Base-by-base conservation (phyloP, 1,140 invertebrate genomes). In the Araneus ventricosus region DNA sequence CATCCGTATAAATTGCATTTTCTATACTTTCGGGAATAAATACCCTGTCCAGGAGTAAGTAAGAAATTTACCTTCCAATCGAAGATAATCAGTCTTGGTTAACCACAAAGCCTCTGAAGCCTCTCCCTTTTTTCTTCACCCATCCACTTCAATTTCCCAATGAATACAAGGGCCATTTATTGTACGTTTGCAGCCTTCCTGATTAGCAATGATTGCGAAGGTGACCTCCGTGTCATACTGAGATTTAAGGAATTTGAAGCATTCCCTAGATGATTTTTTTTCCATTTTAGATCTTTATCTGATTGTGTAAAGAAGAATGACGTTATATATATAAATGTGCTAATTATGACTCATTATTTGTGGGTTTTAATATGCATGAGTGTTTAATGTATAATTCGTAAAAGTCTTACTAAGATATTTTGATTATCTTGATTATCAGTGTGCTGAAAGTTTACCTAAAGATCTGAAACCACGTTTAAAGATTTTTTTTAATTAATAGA, bases 1-100 rank as follows among this genome's bases (percentile, higher is more conserved):
- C 30, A 75, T 34, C 14, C 70, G 30, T 37, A 75, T 75, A 75
- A 75, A 75, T 75, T 75, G 10, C 70, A 22, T 75, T 75, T 34
- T 34, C 30, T 37, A 17, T 75, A 4, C 17, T 34, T 75, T 37
- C 34, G 14, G 6, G 30, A 75, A 75, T 75, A 75, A 75, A 75
- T 75, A 75, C 14, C 70, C 30, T 75, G 27, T 10, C 14, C 34
- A 20, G 70, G 30, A 37, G 67, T 17, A 20, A 75, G 70, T 75
- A 37, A 75, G 70, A 75, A 75, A 37, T 75, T 75, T 75, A 75
- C 70, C 30, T 75, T 75, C 82, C 45, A 61, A 37, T 87, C 52
- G 85, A 61, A 87, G 57, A 24, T 87, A 87, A 87, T 87, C 57
- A 87, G 52, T 87, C 85, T 87, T 87, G 85, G 85, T 87, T 87